Evolutionary conservation across 2,797 vertebrate species (phyloP).

Genomic region (Amazona ochrocephala): DNA sequence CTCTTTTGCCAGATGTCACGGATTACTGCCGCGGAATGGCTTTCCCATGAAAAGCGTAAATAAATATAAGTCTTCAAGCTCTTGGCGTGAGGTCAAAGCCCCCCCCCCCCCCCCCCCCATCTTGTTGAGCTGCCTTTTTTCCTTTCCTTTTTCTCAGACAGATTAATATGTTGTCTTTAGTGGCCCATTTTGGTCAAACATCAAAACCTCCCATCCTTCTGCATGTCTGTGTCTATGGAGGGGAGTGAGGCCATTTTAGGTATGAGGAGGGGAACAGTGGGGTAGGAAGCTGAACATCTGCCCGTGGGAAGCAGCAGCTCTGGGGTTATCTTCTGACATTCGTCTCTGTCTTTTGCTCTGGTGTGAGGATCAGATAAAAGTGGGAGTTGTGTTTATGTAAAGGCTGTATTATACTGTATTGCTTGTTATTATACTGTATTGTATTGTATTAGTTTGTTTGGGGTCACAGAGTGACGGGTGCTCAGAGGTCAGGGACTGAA

Average conservation of each 20-base stretch:
- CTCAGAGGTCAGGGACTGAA: neutral
- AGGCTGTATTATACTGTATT: rapidly evolving
- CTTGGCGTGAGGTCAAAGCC: constrained; percentile 52
- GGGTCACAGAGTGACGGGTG: rapidly evolving
- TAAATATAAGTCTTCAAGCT: constrained; percentile 39
- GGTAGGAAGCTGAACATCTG: neutral
- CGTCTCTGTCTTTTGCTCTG: neutral
- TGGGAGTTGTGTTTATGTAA: rapidly evolving
- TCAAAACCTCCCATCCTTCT: neutral
- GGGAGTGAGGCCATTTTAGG: neutral
- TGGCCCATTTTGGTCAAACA: constrained; percentile 26
- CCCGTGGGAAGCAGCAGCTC: neutral
- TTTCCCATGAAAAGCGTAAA: constrained; percentile 75
- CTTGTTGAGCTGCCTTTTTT: neutral
- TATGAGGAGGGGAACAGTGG: rapidly evolving
- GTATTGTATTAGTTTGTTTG: neutral
- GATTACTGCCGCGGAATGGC: constrained; percentile 65
- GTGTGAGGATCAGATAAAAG: neutral
- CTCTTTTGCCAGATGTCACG: constrained; percentile 65
- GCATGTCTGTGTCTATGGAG: neutral
- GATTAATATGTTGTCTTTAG: constrained; percentile 63
- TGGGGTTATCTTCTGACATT: neutral
- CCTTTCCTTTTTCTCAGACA: neutral
- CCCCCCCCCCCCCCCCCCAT: too few relatives aligned
- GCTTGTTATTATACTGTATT: too few relatives aligned